A percentile compares a stretch with the other conserved stretches of the same genome.
These are phyloP conservation scores for Tokudaia muenninki DNA, from an alignment of 2,797 vertebrate species.

Conservation along the genomic window DNA sequence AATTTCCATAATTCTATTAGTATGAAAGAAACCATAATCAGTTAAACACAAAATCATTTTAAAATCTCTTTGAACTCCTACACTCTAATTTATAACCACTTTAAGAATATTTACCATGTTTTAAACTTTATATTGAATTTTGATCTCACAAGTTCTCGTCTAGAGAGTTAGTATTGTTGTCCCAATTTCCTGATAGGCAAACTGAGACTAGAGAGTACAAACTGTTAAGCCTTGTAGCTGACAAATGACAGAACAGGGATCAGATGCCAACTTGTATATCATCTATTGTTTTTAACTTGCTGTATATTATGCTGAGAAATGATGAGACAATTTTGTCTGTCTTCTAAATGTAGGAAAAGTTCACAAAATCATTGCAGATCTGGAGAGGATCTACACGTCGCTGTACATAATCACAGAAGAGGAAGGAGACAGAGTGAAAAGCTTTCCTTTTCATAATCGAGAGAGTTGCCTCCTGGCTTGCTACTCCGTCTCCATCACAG, in stretches of 20 bases:
- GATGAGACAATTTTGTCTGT: neutral
- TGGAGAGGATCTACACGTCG: neutral
- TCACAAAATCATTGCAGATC: conserved; percentile 6
- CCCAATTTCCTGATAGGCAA: neutral
- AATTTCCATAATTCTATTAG: neutral
- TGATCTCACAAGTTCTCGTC: neutral
- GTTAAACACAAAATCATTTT: conserved; percentile 1
- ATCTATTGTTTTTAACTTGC: conserved; percentile 14
- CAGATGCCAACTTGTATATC: neutral
- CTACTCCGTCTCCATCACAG: neutral
- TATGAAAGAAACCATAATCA: conserved; percentile 27
- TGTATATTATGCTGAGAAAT: neutral
- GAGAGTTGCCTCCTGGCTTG: neutral
- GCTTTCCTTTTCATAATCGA: neutral
- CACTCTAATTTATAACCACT: neutral
- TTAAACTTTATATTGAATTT: neutral
- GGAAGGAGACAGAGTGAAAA: neutral
- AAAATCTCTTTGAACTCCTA: conserved; percentile 17
- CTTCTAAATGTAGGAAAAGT: neutral
- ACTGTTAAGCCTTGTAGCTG: neutral
- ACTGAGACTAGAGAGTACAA: neutral
- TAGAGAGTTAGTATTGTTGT: neutral
- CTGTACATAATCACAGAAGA: neutral
- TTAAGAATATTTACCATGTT: neutral
- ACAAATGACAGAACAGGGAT: neutral